Base-by-base conservation (phyloP, 2,888 invertebrate genomes). In the Saturnia japonica region DNA sequence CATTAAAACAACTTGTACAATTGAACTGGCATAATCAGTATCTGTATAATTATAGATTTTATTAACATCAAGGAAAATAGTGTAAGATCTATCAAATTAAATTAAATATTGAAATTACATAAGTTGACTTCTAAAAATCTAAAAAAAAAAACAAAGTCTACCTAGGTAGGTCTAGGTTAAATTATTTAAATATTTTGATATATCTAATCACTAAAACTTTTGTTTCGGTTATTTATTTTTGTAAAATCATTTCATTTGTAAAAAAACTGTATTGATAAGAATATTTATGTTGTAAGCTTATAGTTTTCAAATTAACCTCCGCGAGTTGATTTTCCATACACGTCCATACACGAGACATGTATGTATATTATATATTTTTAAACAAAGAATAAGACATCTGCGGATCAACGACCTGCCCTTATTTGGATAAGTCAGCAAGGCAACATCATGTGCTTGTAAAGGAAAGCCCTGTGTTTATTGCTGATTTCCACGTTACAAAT, bases 351-450 rank as follows among this genome's bases (percentile, higher is more conserved):
- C 75, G 75, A 87, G 86, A 86, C 85, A 85, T 86, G 87, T 87
- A 86, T 88, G 88, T 57, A 25, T 11, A 25, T 57, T 25, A 7
- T 82, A n/a, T 85, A 86, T 88, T 88, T 91, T 90, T 86, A 84
- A 92, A 91, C 91, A 92, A 91, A 91, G 89, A 85, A 82, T 75
- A 80, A 79, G 78, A 75, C 75, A 70, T 62, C 62, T 82, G 73
- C 82, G 84, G 91, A 79, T 86, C 91, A 90, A 86, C 82, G 91
- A 91, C 91, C 92, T 84, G 81, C 81, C 92, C 91, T 88, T 91
- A 91, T 91, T 91, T 88, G 91, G 91, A 82, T 80, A 85, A 88
- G 84, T 80, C 86, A 86, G 84, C 86, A 80, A 81, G 83, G 78
- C 80, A 78, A 82, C 80, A 78, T 79, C 74, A 77, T 76, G 77